Evolutionary conservation across 2,113 vertebrate genomes (phyloP).

Genomic region (Sarotherodon lohbergeri): DNA sequence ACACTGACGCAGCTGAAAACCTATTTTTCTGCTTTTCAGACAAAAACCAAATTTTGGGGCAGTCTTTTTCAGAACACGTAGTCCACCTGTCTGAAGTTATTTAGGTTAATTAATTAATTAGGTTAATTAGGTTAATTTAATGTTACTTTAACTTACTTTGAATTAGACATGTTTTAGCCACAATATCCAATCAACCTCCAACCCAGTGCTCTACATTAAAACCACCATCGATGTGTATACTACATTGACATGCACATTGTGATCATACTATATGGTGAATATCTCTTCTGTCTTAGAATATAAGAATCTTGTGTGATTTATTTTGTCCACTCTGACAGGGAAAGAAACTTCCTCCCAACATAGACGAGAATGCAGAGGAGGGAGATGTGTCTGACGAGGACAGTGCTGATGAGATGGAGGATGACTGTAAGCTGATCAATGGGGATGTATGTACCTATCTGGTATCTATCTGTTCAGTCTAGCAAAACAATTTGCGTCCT

Average conservation of each 20-base stretch:
- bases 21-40: background rate
- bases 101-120: background rate
- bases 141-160: background rate
- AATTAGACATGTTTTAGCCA: background rate
- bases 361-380: slow-evolving; percentile 90
- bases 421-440: slow-evolving; percentile 93
- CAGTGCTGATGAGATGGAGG: slow-evolving; percentile 96
- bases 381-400: slow-evolving; percentile 98
- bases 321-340: slow-evolving; percentile 70
- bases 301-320: background rate
- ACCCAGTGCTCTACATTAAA: background rate
- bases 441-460: slow-evolving; percentile 83
- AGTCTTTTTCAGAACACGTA: background rate
- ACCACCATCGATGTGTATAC: background rate
- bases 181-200: background rate
- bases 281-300: background rate
- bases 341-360: slow-evolving; percentile 91
- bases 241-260: background rate
- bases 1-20: background rate
- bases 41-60: background rate
- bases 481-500: background rate
- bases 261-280: background rate
- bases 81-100: background rate
- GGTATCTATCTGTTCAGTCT: background rate
- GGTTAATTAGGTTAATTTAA: background rate